Percentiles rank a stretch among this genome's conserved stretches.
These are phyloP conservation scores for Amphiprion ocellaris DNA, from an alignment of 2,113 vertebrate genomes.

Conservation along the genomic window DNA sequence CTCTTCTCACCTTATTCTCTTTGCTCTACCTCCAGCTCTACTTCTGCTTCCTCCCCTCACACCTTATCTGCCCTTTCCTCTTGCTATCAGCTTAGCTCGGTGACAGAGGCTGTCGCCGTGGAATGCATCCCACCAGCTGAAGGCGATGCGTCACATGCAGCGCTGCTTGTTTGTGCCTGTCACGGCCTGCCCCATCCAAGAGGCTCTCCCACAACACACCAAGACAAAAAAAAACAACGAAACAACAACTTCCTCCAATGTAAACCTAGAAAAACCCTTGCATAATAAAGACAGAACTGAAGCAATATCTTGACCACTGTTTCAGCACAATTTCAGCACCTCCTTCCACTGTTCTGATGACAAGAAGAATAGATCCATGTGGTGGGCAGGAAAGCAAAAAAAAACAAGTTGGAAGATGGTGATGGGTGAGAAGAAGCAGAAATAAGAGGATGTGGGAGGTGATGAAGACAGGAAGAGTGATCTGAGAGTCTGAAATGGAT, in stretches of 20 bases:
- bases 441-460: constrained; percentile 42
- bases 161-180: constrained; percentile 33
- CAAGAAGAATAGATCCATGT: constrained; percentile 2
- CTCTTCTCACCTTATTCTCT: not conserved
- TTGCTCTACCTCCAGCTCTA: not conserved
- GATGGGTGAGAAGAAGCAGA: constrained; percentile 31
- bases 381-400: constrained; percentile 21
- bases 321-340: constrained; percentile 14
- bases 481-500: constrained; percentile 23
- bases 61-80: constrained; percentile 42
- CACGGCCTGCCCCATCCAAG: constrained; percentile 32
- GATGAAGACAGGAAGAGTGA: constrained; percentile 32
- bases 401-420: constrained; percentile 12
- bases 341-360: not conserved
- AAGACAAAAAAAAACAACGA: not conserved
- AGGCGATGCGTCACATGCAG: constrained; percentile 17
- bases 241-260: constrained; percentile 14
- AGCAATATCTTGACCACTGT: not conserved
- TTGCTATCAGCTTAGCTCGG: constrained; percentile 32
- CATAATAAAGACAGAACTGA: not conserved
- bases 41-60: not conserved
- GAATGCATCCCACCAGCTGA: constrained; percentile 39
- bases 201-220: not conserved
- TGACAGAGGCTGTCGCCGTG: constrained; percentile 31
- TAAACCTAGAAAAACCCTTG: not conserved